Base-by-base conservation (phyloP, 2,797 vertebrate genomes). In the Mallotus villosus region DNA sequence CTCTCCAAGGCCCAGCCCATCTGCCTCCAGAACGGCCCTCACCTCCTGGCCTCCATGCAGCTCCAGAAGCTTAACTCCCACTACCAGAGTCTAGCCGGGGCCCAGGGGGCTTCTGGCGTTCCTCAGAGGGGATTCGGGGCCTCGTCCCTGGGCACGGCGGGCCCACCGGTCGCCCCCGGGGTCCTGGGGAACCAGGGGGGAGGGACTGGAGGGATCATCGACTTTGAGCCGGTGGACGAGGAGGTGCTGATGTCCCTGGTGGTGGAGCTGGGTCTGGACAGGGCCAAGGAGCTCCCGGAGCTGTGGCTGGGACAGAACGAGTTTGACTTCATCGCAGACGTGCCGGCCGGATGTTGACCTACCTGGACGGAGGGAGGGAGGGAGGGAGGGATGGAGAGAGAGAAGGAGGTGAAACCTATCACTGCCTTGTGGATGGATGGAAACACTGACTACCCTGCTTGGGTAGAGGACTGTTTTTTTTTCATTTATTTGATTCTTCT, bases 261-360 rank as follows among this genome's bases (percentile, higher is more conserved):
- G 84, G 90, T 95, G 73, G 94, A 96, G 86, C 84, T 96, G 49
- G 95, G 94, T 19, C 85, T 97, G 86, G 94, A 94, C 82, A 90
- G 90, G 57, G 93, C 92, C 32, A 93, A 94, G 53, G 94, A 95
- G 83, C 92, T 97, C 64, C 95, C 92, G 0, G 94, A 97, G 85
- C 93, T 96, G 24, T 95, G 94, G 94, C 88, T 97, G 74, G 92
- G 93, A 37, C 95, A 96, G 84, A 96, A 94, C 53, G 94, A 96
- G 85, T 95, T 96, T 67, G 93, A 95, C 78, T 95, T 94, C 74
- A 90, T 92, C 68, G 86, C 92, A 0, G 94, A 95, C 16, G 91
- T 94, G 22, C 91, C 91, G 0, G 90, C 92, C 3, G 87, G 93
- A 61, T 94, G 90, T 89, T 95, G 91, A 94, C 81, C 32, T 16